Base-by-base conservation (phyloP, 2,797 vertebrate species). In the Lutjanus campechanus region DNA sequence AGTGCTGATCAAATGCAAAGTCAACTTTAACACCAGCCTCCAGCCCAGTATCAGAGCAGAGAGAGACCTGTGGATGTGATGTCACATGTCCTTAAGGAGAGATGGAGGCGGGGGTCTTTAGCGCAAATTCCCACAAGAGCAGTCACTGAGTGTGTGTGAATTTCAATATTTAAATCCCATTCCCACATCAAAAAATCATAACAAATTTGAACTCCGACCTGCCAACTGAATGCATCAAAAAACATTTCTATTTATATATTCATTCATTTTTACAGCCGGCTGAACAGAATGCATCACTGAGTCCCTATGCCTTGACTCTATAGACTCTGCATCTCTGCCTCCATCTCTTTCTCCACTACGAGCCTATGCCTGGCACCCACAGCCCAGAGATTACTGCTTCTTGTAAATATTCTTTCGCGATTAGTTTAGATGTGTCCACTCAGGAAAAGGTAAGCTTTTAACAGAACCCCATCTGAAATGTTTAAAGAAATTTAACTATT, bases 191-290 rank as follows among this genome's bases (percentile, higher is more conserved):
- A 58, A 73, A 73, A 77, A 71, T 60, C 72, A 65, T 46, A 76
- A 70, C 64, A 81, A 77, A 82, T 85, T 78, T 29, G 47, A 82
- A 84, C 72, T 75, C 54, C 66, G 77, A 75, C 69, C 70, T 79
- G 77, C 60, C 62, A 4, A 56, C 68, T 59, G 69, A 85, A 85
- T 74, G 41, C 69, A 84, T 82, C 53, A 75, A 68, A 82, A 73
- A 63, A 67, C 67, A 81, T 79, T 84, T 81, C 62, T 79, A 87
- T 89, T 88, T 86, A 87, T 85, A 78, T 83, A 88, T 85, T 81
- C 81, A 84, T 85, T 84, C 73, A 77, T 84, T 89, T 83, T 87
- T 76, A 82, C 79, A 77, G 80, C 25, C n/a, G 54, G 36, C 49
- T 81, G 82, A 87, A 75, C 67, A 82, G 69, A 84, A 81, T 73